phyloP scores from a whole-genome alignment of 2,797 vertebrate species.

The Gambelia wislizenii region DNA sequence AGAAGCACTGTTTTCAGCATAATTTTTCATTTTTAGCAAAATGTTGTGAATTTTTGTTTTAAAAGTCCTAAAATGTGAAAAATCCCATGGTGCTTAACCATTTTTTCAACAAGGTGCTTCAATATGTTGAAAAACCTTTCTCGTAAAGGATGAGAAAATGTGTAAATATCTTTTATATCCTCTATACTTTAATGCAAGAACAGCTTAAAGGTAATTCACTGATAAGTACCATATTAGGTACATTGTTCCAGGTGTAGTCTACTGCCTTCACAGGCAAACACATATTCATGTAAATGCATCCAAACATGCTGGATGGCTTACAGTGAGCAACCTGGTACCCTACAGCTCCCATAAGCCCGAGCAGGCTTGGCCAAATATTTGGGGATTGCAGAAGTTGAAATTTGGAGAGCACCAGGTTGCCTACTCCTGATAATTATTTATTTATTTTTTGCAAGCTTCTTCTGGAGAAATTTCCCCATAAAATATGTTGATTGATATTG shows the following conservation, averaged over 20 bases:
- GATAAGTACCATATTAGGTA: background rate
- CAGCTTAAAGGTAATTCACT: background rate
- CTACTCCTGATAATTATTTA: too few relatives aligned
- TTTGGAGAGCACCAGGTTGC: background rate
- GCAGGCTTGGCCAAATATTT: background rate
- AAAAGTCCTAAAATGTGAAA: too few relatives aligned
- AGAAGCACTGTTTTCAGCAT: too few relatives aligned
- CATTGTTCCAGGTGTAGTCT: background rate
- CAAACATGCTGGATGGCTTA: background rate
- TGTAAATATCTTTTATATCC: too few relatives aligned
- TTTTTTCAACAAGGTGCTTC: too few relatives aligned
- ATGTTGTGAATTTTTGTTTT: too few relatives aligned
- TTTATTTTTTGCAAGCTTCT: background rate
- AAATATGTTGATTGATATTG: background rate
- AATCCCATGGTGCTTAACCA: too few relatives aligned
- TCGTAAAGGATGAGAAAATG: too few relatives aligned
- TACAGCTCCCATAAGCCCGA: background rate
- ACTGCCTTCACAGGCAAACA: background rate
- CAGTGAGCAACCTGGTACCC: background rate
- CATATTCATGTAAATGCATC: background rate
- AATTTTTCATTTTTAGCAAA: too few relatives aligned
- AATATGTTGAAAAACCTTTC: too few relatives aligned
- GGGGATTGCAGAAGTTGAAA: background rate
- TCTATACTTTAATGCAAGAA: too few relatives aligned
- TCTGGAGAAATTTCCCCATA: background rate